Base-by-base conservation (phyloP, 1,140 invertebrate species). In the Venustaconcha ellipsiformis region DNA sequence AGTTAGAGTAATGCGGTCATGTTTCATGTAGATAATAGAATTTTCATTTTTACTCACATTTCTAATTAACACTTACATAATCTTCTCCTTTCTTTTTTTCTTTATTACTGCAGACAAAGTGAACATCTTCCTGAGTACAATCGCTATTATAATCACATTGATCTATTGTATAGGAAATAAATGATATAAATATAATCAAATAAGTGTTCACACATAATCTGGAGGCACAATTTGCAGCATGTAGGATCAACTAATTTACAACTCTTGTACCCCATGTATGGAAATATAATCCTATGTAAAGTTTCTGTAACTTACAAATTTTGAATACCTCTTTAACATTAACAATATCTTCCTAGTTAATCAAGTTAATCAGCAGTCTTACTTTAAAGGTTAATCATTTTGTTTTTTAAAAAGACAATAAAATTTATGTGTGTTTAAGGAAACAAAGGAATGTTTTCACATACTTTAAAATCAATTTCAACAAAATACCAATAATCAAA, bases 111-210 rank as follows among this genome's bases (percentile, higher is more conserved):
- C 20, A 20, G 23, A n/a, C 8, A 59, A 63, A 57, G 20, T n/a
- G 14, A 75, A 63, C 67, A 69, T 75, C 13, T 58, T 48, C 48
- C 76, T 73, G 14, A 84, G 60, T 8, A 85, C 84, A 55, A 77
- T 48, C 1, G 60, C 68, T 23, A 84, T 58, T n/a, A 81, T 79
- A 15, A 84, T 68, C 8, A 81, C 57, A 67, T 85, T 85, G 4
- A 85, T 74, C 84, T 84, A 69, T 18, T 70, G 63, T 55, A 59
- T 60, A 74, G 74, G 55, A 57, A 62, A 57, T 66, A 57, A 59
- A 60, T 59, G n/a, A 18, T 17, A 48, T 55, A 2, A 17, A 55
- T 30, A 37, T 18, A 2, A 23, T n/a, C 13, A 23, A 71, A 37
- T 26, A 57, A 18, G 12, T 3, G 4, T 20, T 20, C 14, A 57